Evolutionary conservation across 2,113 vertebrate species (phyloP).

Genomic region (Callipepla squamata): DNA sequence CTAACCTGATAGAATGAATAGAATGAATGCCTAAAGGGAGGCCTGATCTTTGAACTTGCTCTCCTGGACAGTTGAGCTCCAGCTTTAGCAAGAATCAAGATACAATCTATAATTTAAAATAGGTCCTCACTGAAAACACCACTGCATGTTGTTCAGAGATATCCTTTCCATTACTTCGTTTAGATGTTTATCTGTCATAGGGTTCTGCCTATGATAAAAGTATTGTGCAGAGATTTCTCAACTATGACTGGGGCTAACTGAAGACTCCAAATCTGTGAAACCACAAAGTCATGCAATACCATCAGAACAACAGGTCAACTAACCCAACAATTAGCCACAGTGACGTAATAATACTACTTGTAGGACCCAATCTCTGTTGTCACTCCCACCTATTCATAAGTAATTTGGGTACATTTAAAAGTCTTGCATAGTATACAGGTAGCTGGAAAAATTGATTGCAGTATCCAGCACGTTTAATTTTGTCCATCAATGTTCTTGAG

Average conservation of each 20-base stretch:
- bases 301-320: not conserved
- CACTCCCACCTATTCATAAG: not conserved
- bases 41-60: not conserved
- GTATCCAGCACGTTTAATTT: not conserved
- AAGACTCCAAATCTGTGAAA: not conserved
- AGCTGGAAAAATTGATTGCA: not conserved
- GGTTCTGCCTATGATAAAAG: not conserved
- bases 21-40: not conserved
- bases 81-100: not conserved
- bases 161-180: not conserved
- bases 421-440: not conserved
- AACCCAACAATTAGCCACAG: not conserved
- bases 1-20: accelerated
- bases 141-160: accelerated
- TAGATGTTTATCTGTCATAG: not conserved
- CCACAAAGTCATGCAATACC: not conserved
- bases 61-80: not conserved
- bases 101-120: not conserved
- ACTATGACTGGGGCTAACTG: not conserved
- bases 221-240: not conserved
- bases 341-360: not conserved
- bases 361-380: not conserved
- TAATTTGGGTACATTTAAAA: not conserved
- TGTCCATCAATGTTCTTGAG: not conserved
- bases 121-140: not conserved